Evolutionary conservation across 2,113 vertebrate species (phyloP).

Genomic region (Muntiacus muntjak): DNA sequence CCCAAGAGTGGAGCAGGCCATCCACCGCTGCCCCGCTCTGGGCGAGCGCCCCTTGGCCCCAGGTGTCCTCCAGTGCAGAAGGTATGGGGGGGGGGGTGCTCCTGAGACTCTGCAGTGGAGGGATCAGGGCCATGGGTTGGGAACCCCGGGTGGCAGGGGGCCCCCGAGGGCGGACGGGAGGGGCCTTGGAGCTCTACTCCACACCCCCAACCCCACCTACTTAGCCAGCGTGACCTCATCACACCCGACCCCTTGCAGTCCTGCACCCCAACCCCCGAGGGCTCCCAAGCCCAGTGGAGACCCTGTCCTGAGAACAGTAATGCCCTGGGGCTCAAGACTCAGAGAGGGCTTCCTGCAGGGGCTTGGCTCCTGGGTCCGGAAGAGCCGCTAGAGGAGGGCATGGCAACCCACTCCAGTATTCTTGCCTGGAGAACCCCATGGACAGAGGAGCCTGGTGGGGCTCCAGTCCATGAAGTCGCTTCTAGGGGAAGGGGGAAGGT

Average conservation of each 20-base stretch:
- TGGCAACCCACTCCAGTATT: background rate
- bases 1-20: constrained; percentile 69
- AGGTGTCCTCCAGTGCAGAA: constrained; percentile 64
- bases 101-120: background rate
- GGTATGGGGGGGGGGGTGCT: constrained; percentile 77
- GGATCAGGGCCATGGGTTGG: background rate
- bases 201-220: rapidly evolving
- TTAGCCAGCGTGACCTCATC: background rate
- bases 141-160: background rate
- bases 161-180: rapidly evolving
- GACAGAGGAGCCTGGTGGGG: background rate
- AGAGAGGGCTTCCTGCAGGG: background rate
- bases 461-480: background rate
- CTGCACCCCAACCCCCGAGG: background rate
- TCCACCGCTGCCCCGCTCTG: constrained; percentile 59
- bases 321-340: background rate
- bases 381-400: background rate
- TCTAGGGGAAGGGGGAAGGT: background rate
- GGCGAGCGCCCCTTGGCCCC: constrained; percentile 45
- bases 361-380: background rate
- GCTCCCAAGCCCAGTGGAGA: background rate
- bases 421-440: background rate
- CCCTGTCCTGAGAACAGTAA: background rate
- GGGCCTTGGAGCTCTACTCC: no score
- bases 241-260: background rate